phyloP scores from a whole-genome alignment of 2,113 vertebrate genomes.

The Macaca fascicularis region T2T-MFA8v1.1 NC_088376.1:36032001-36032500 shows the following conservation, averaged over 20 bases:
- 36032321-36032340: background rate
- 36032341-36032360: background rate
- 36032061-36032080: background rate
- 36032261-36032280: too few relatives aligned
- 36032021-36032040: background rate
- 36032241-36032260: too few relatives aligned
- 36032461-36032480: slow-evolving; percentile 23
- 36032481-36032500: background rate
- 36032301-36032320: too few relatives aligned
- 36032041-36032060: background rate
- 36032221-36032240: background rate
- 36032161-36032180: background rate
- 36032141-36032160: background rate
- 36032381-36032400: background rate
- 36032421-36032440: slow-evolving; percentile 43
- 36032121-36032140: background rate
- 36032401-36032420: slow-evolving; percentile 7
- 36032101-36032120: background rate
- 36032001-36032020: background rate
- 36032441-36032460: slow-evolving; percentile 38
- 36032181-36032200: background rate
- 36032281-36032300: too few relatives aligned
- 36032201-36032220: background rate
- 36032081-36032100: background rate
- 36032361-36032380: slow-evolving; percentile 46